Evolutionary conservation across 2,888 invertebrate genomes (phyloP).

Genomic region (Troides aeacus): DNA sequence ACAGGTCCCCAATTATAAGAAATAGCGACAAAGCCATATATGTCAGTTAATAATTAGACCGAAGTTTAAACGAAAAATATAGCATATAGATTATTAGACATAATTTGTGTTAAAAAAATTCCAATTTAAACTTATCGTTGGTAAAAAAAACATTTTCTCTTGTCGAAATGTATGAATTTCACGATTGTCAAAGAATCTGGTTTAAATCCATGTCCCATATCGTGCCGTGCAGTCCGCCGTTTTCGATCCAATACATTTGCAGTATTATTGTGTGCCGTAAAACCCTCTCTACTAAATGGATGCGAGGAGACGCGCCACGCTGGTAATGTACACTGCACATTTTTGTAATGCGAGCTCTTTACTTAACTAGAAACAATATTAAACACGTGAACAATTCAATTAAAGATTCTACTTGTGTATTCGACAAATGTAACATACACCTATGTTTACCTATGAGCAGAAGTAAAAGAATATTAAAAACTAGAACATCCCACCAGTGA

Average conservation of each 20-base stretch:
- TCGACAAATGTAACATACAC: no score
- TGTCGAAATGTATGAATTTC: not conserved
- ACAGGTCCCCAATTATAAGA: no score
- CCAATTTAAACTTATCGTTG: not conserved
- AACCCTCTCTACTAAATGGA: constrained; percentile 24
- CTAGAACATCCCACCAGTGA: no score
- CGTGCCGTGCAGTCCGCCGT: constrained; percentile 12
- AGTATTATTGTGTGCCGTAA: constrained; percentile 18
- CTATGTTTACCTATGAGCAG: no score
- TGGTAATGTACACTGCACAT: constrained; percentile 3
- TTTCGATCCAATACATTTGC: constrained; percentile 23
- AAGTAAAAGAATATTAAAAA: no score
- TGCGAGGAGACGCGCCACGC: not conserved
- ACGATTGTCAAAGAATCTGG: constrained; percentile 6
- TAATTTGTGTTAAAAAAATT: no score
- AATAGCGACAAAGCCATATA: no score
- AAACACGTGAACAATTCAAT: not conserved
- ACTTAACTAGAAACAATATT: constrained; percentile 1
- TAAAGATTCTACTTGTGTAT: not conserved
- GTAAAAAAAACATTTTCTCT: not conserved
- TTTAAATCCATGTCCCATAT: constrained; percentile 22
- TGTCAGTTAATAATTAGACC: no score
- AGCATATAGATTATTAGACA: no score
- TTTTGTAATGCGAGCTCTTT: constrained; percentile 2
- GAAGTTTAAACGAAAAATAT: no score